Conservation (phyloP, 1,140 invertebrate species). For the Drosophila grimshawi region DNA sequence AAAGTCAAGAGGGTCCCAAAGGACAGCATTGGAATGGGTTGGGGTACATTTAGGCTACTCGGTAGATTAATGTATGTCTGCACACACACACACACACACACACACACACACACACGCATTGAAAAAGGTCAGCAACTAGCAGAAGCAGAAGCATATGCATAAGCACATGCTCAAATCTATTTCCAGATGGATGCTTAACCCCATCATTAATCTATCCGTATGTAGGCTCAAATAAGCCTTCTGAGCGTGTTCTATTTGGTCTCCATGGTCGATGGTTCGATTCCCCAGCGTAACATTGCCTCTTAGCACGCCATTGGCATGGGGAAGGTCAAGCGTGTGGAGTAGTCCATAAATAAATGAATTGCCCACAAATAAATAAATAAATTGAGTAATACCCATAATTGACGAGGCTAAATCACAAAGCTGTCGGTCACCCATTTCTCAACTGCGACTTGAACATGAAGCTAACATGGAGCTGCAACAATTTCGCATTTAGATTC, state of each 20-base stretch:
- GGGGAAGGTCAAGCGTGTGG: conserved; percentile 16
- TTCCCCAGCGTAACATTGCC: conserved; percentile 45
- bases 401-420: conserved; percentile 68
- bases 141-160: conserved; percentile 43
- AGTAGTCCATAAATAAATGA: conserved; percentile 65
- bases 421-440: not conserved
- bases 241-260: conserved; percentile 19
- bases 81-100: conserved; percentile 13
- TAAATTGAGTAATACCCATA: conserved; percentile 79
- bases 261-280: conserved; percentile 5
- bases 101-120: conserved; percentile 11
- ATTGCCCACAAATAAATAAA: conserved; percentile 68
- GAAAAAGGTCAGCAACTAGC: conserved; percentile 27
- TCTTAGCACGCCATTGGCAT: conserved; percentile 30
- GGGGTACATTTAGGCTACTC: not conserved
- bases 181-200: conserved; percentile 49
- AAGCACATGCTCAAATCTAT: conserved; percentile 46
- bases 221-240: conserved; percentile 7
- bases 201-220: conserved; percentile 78
- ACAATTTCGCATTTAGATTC: conserved; percentile 27
- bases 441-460: too few species aligned
- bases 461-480: too few species aligned
- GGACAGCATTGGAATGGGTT: conserved; percentile 4
- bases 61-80: conserved; percentile 7
- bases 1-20: conserved; percentile 19